Evolutionary conservation across 1,140 invertebrate species (phyloP).

Genomic region (Drosophila orosa): DNA sequence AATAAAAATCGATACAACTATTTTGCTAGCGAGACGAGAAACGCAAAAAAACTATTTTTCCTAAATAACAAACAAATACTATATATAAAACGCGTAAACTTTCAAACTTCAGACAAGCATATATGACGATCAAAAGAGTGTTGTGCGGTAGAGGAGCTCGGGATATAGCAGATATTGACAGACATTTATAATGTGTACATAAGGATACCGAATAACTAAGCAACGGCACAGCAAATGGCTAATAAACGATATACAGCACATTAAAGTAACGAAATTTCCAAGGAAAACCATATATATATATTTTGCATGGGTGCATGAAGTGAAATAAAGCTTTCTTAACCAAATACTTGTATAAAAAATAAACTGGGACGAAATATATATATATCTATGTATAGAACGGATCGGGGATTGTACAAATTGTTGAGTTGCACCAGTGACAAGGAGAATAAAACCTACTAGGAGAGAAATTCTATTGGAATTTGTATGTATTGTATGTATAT

Average conservation of each 20-base stretch:
- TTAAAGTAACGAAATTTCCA: slow-evolving; percentile 19
- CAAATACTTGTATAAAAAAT: slow-evolving; percentile 53
- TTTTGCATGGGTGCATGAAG: slow-evolving; percentile 48
- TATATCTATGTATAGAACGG: slow-evolving; percentile 38
- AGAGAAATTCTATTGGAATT: slow-evolving; percentile 49
- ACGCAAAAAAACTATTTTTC: slow-evolving; percentile 63
- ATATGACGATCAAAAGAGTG: slow-evolving; percentile 68
- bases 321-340: slow-evolving; percentile 47
- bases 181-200: slow-evolving; percentile 53
- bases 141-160: slow-evolving; percentile 54
- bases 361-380: slow-evolving; percentile 43
- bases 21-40: slow-evolving; percentile 59
- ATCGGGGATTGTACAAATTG: slow-evolving; percentile 63
- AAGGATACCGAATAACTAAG: slow-evolving; percentile 27
- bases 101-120: slow-evolving; percentile 58
- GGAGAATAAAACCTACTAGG: slow-evolving; percentile 28
- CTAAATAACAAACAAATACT: slow-evolving; percentile 44
- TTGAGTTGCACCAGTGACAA: slow-evolving; percentile 54
- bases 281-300: slow-evolving; percentile 36
- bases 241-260: slow-evolving; percentile 22
- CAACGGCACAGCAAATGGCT: slow-evolving; percentile 32
- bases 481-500: slow-evolving; percentile 45
- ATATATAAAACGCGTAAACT: slow-evolving; percentile 35
- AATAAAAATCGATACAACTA: slow-evolving; percentile 49
- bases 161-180: slow-evolving; percentile 15